phyloP scores from a whole-genome alignment of 2,113 vertebrate species.

The Pelecanus crispus region DNA sequence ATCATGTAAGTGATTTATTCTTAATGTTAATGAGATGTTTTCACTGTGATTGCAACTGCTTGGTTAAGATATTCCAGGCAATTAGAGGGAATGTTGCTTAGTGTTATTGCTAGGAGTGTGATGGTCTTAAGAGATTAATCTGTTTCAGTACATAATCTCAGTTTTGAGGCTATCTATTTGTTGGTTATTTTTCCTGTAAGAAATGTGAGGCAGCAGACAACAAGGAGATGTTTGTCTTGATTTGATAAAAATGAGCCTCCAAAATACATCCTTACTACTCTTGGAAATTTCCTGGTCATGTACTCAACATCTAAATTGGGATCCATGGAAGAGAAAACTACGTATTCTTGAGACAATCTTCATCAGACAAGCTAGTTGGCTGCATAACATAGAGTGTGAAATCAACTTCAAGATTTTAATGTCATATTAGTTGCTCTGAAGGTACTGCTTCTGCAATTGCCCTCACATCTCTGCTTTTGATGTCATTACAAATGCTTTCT shows the following conservation, averaged over 20 bases:
- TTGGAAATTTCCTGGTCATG: neutral
- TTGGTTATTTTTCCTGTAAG: neutral
- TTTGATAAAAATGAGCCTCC: neutral
- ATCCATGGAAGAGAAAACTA: neutral
- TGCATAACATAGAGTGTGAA: neutral
- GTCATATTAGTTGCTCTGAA: neutral
- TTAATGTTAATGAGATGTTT: slow-evolving; percentile 32
- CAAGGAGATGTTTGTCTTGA: neutral
- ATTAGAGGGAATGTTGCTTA: slow-evolving; percentile 21
- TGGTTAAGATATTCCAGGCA: slow-evolving; percentile 16
- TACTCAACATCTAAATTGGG: neutral
- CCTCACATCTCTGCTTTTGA: slow-evolving; percentile 28
- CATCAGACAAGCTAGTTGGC: neutral
- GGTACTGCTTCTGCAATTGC: neutral
- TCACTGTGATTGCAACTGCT: slow-evolving; percentile 44
- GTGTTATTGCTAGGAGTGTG: slow-evolving; percentile 15
- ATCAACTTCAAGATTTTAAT: neutral
- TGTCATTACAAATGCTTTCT: slow-evolving; percentile 2
- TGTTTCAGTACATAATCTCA: neutral
- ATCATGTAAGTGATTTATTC: slow-evolving; percentile 1
- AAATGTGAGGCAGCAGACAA: slow-evolving; percentile 32
- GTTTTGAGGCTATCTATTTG: neutral
- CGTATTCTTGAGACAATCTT: neutral
- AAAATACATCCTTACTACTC: neutral
- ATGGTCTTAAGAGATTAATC: slow-evolving; percentile 39